Percentiles rank a stretch among this genome's conserved stretches.
Conservation (phyloP, 1,140 invertebrate genomes). For the Drosophila jambulina region DNA sequence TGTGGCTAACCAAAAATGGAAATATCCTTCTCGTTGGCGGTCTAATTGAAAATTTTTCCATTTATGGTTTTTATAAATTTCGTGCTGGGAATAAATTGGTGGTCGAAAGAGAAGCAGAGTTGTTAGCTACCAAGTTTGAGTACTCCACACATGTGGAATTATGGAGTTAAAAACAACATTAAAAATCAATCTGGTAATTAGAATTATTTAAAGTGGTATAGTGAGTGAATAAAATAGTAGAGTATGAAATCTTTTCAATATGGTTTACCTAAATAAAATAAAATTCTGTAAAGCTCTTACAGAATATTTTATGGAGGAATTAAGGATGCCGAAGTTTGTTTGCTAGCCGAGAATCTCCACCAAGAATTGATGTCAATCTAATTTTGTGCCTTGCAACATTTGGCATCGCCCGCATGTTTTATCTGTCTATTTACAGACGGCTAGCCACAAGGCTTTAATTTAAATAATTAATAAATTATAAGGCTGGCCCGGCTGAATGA, state of each 20-base stretch:
- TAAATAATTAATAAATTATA: constrained; percentile 83
- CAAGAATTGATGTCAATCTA: constrained; percentile 28
- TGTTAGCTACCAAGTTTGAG: background rate
- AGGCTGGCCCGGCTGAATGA: constrained; percentile 36
- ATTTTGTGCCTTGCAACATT: constrained; percentile 24
- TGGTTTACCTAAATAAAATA: background rate
- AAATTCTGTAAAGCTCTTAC: background rate
- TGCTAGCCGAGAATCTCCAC: background rate
- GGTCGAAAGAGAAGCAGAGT: background rate
- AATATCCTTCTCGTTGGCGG: constrained; percentile 59
- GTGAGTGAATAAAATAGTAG: background rate
- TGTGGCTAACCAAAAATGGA: constrained; percentile 55
- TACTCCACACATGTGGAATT: background rate
- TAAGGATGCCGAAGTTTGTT: background rate
- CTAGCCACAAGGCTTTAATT: constrained; percentile 60
- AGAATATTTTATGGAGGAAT: background rate
- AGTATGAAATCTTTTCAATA: background rate
- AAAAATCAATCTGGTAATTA: too few relatives aligned
- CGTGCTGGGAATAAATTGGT: constrained; percentile 20
- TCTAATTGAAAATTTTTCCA: constrained; percentile 63
- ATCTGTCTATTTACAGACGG: constrained; percentile 48
- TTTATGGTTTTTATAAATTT: constrained; percentile 24
- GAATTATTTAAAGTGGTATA: background rate
- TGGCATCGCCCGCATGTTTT: constrained; percentile 16
- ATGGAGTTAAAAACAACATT: too few relatives aligned